These are phyloP conservation scores for Oreotragus oreotragus DNA, from an alignment of 2,113 vertebrate species.

Conservation along the genomic window DNA sequence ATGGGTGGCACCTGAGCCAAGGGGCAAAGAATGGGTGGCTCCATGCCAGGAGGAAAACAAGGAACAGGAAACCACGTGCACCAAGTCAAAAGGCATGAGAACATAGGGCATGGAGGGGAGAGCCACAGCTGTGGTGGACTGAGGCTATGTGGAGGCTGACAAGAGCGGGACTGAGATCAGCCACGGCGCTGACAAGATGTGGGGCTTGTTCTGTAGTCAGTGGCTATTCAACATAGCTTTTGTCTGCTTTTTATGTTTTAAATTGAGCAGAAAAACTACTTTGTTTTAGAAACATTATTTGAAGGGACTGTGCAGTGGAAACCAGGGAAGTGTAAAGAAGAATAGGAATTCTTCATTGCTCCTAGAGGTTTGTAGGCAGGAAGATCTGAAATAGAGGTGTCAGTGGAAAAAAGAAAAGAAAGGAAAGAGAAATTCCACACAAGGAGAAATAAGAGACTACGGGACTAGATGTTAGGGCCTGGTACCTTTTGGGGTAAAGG, in stretches of 20 bases:
- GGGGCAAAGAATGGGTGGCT: background rate
- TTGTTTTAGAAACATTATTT: background rate
- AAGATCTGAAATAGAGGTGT: background rate
- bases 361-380: background rate
- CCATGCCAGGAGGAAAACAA: background rate
- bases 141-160: fast-evolving
- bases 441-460: background rate
- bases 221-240: background rate
- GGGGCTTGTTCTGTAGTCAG: background rate
- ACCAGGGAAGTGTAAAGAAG: background rate
- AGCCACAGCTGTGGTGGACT: background rate
- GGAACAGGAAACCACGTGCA: background rate
- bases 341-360: background rate
- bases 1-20: background rate
- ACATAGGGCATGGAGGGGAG: fast-evolving
- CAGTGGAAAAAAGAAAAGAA: background rate
- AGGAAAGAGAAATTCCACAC: background rate
- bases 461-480: background rate
- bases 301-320: background rate
- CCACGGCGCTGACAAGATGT: background rate
- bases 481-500: background rate
- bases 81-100: background rate
- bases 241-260: background rate
- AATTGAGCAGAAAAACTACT: background rate
- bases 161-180: background rate